Conservation (phyloP, 2,797 vertebrate genomes). For the Garrulus glandarius region DNA sequence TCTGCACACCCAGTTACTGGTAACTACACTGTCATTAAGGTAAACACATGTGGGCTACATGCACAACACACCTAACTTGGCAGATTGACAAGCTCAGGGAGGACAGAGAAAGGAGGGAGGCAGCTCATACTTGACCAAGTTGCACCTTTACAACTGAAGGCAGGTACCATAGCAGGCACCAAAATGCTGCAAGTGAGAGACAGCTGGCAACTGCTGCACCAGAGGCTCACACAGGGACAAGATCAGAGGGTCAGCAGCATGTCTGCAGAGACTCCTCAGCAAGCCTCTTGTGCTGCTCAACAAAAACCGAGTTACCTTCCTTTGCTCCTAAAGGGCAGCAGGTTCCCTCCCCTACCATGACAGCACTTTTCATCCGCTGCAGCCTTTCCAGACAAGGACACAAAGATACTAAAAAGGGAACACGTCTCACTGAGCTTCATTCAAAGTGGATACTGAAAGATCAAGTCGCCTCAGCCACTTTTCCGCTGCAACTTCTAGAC, state of each 20-base stretch:
- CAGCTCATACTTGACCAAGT: rapidly evolving
- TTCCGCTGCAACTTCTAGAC: neutral
- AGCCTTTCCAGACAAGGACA: neutral
- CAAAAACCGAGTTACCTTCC: neutral
- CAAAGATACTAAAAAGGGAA: neutral
- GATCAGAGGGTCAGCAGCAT: rapidly evolving
- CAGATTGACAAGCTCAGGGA: neutral
- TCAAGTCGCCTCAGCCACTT: neutral
- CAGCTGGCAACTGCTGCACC: neutral
- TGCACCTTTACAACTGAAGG: neutral
- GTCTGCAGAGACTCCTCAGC: neutral
- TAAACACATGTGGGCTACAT: neutral
- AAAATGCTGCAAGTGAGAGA: neutral
- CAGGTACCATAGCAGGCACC: neutral
- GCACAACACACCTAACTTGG: too few species aligned
- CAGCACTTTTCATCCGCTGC: neutral
- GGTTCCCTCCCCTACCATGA: neutral
- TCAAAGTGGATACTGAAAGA: neutral
- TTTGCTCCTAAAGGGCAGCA: neutral
- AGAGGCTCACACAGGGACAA: neutral
- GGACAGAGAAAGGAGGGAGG: neutral
- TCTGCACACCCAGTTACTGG: too few species aligned
- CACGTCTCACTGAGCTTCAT: neutral
- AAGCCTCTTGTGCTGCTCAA: neutral
- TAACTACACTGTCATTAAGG: neutral